phyloP scores from a whole-genome alignment of 2,113 vertebrate genomes.

The Hassar affinis region DNA sequence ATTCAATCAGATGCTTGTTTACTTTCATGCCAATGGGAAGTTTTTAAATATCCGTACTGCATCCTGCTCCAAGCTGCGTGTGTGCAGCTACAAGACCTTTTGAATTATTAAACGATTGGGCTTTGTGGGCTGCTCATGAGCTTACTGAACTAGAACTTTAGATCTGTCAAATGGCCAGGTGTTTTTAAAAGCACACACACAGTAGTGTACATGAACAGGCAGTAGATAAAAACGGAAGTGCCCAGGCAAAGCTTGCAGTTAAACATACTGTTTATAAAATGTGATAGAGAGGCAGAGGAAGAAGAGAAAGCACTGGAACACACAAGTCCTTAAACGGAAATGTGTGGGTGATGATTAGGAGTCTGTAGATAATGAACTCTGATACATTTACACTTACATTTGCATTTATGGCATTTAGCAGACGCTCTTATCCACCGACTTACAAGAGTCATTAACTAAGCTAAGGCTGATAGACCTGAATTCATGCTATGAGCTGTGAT shows the following conservation, averaged over 20 bases:
- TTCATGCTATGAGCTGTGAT: too few relatives aligned
- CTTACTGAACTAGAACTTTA: not conserved
- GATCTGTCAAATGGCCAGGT: not conserved
- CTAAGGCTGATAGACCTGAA: too few relatives aligned
- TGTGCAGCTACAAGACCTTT: not conserved
- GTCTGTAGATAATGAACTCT: not conserved
- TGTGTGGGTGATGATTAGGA: not conserved
- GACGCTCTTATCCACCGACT: too few relatives aligned
- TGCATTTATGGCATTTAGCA: too few relatives aligned
- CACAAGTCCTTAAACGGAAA: not conserved
- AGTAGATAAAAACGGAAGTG: not conserved
- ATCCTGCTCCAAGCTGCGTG: not conserved
- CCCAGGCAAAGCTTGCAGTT: not conserved
- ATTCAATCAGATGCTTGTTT: not conserved
- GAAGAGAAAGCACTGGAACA: not conserved
- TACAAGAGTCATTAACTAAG: too few relatives aligned
- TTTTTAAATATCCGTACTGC: conserved; percentile 8
- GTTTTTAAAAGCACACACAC: not conserved
- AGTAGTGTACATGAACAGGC: not conserved
- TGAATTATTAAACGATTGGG: conserved; percentile 24
- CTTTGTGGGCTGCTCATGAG: not conserved
- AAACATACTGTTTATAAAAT: not conserved
- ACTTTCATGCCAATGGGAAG: not conserved
- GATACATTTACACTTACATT: too few relatives aligned
- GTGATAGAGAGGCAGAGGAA: not conserved